Evolutionary conservation across 2,113 vertebrate species (phyloP).

Genomic region (Chamaetylas fuelleborni): DNA sequence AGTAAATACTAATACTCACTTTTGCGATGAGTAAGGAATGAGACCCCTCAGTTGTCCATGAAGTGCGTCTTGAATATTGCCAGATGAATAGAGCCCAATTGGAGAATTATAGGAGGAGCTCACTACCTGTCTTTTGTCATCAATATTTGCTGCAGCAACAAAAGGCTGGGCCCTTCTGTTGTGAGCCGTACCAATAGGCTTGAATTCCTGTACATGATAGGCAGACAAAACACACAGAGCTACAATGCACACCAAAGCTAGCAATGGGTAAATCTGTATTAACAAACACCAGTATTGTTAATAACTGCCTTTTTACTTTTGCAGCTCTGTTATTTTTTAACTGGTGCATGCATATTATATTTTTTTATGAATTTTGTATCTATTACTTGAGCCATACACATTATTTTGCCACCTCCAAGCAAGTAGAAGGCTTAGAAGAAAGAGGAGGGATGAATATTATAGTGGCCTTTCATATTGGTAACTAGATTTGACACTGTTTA

Average conservation of each 20-base stretch:
- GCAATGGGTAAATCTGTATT: conserved; percentile 43
- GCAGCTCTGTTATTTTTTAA: conserved; percentile 2
- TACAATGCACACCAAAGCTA: conserved; percentile 74
- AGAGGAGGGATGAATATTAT: neutral
- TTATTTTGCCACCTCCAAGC: neutral
- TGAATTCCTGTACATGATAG: conserved; percentile 84
- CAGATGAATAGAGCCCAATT: conserved; percentile 96
- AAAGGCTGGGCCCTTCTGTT: conserved; percentile 95
- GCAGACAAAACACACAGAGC: conserved; percentile 84
- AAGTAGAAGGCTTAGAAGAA: neutral
- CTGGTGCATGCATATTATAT: neutral
- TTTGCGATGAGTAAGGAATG: conserved; percentile 78
- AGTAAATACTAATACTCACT: conserved; percentile 78
- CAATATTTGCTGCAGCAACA: conserved; percentile 93
- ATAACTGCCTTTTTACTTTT: conserved; percentile 22
- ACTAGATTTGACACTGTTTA: neutral
- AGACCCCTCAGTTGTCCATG: conserved; percentile 93
- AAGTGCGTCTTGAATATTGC: conserved; percentile 95
- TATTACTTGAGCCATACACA: neutral
- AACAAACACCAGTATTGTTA: conserved; percentile 54
- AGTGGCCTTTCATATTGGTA: neutral
- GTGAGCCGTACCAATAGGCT: conserved; percentile 88
- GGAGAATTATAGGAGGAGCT: conserved; percentile 97
- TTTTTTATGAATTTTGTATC: neutral
- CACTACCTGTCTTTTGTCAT: conserved; percentile 96